Evolutionary conservation across 1,140 invertebrate genomes (phyloP).

Genomic region (Pseudoatta argentina): DNA sequence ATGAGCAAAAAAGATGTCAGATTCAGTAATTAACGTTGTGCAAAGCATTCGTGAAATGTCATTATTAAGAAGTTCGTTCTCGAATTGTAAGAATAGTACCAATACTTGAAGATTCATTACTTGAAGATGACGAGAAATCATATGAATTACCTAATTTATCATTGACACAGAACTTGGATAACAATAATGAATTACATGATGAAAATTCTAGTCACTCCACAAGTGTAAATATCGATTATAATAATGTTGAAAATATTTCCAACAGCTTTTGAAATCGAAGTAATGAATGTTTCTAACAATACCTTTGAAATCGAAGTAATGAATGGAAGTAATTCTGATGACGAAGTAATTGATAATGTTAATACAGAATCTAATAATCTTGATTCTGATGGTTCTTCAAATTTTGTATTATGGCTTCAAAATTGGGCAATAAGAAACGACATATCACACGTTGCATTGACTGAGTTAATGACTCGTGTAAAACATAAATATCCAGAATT

Average conservation of each 20-base stretch:
- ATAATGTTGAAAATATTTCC: conserved; percentile 9
- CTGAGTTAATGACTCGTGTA: background rate
- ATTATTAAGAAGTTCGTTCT: conserved; percentile 17
- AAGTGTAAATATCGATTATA: background rate
- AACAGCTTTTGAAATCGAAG: background rate
- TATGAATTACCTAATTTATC: background rate
- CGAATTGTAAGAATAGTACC: background rate
- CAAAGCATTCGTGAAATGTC: background rate
- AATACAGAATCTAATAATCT: conserved; percentile 8
- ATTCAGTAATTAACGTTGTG: background rate
- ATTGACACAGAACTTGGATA: conserved; percentile 14
- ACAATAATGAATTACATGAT: conserved; percentile 16
- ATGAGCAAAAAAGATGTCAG: conserved; percentile 15
- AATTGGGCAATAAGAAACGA: background rate
- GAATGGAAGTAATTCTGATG: background rate
- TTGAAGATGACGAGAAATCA: background rate
- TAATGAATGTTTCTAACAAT: background rate
- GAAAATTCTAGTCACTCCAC: conserved; percentile 11
- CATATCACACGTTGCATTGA: background rate
- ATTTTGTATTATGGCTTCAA: conserved; percentile 1
- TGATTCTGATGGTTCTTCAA: background rate
- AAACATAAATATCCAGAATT: background rate
- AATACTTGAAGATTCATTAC: background rate
- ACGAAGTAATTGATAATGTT: conserved; percentile 3
- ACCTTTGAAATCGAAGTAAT: background rate